Conservation (phyloP, 2,797 vertebrate genomes). For the Valencia hispanica region DNA sequence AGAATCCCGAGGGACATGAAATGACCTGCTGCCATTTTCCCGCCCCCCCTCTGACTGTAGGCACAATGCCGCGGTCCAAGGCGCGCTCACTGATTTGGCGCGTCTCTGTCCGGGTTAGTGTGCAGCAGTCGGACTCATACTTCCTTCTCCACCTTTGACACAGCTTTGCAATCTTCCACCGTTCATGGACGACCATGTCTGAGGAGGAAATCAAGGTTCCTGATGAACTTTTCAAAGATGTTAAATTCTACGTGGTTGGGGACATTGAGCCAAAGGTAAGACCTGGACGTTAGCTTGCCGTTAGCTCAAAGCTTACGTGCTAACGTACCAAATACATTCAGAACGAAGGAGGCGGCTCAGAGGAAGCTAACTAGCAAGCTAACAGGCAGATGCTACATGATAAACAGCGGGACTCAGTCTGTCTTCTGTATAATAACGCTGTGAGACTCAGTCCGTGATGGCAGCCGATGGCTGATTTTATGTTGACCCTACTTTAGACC, state of each 20-base stretch:
- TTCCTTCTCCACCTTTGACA: not conserved
- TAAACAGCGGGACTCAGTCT: not conserved
- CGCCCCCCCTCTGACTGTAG: not conserved
- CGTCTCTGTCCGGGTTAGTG: not conserved
- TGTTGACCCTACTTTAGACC: not conserved
- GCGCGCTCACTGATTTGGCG: conserved; percentile 74
- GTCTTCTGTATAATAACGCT: not conserved
- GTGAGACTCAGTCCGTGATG: not conserved
- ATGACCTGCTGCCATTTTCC: not conserved
- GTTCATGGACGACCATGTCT: conserved; percentile 74
- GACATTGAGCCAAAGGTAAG: conserved; percentile 95
- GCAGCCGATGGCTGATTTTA: not conserved
- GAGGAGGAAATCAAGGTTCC: conserved; percentile 86
- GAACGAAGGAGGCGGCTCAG: conserved; percentile 11
- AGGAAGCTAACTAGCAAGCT: conserved; percentile 25
- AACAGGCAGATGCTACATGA: conserved; percentile 15
- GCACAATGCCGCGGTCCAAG: conserved; percentile 49
- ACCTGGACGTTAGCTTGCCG: conserved; percentile 49
- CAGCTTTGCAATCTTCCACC: not conserved
- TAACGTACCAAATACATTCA: conserved; percentile 47
- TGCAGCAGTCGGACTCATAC: not conserved
- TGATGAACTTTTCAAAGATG: conserved; percentile 93
- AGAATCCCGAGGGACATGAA: not conserved
- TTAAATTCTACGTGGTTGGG: conserved; percentile 97
- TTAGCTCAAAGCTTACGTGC: conserved; percentile 55